These are phyloP conservation scores for Drosophila mimica DNA, from an alignment of 2,888 invertebrate species.

Conservation along the genomic window DNA sequence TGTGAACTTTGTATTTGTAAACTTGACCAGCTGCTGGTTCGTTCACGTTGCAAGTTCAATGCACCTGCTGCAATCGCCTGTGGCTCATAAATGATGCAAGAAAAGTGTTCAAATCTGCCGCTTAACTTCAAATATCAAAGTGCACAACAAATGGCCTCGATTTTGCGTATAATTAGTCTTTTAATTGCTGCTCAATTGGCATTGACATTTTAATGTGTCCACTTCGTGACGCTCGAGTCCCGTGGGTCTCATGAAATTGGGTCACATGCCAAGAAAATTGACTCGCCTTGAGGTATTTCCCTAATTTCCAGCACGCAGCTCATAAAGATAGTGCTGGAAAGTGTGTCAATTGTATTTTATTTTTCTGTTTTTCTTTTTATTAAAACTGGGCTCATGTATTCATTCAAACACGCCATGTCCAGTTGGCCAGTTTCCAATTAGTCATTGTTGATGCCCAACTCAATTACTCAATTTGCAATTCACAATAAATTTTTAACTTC, in stretches of 20 bases:
- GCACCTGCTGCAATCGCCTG: constrained; percentile 31
- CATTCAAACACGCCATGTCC: constrained; percentile 56
- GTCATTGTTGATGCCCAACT: constrained; percentile 37
- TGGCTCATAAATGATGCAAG: constrained; percentile 12
- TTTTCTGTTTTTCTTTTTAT: constrained; percentile 15
- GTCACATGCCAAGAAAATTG: constrained; percentile 44
- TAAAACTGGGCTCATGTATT: not conserved
- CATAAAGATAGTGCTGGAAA: constrained; percentile 35
- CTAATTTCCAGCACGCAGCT: constrained; percentile 40
- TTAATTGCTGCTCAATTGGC: constrained; percentile 35
- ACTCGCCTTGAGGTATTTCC: constrained; percentile 13
- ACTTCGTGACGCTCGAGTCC: not conserved
- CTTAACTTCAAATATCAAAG: not conserved
- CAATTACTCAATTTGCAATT: constrained; percentile 19
- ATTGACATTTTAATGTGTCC: constrained; percentile 46
- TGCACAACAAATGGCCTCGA: not conserved
- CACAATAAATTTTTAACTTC: constrained; percentile 24
- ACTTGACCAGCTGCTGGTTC: constrained; percentile 39
- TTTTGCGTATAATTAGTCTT: constrained; percentile 18
- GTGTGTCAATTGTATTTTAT: constrained; percentile 64
- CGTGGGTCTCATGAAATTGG: constrained; percentile 42
- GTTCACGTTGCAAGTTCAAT: constrained; percentile 50
- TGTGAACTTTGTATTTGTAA: constrained; percentile 38
- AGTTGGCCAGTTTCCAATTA: constrained; percentile 50
- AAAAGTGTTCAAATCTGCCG: constrained; percentile 4